Evolutionary conservation across 2,888 invertebrate species (phyloP).

Genomic region (Phyto melanocephala): DNA sequence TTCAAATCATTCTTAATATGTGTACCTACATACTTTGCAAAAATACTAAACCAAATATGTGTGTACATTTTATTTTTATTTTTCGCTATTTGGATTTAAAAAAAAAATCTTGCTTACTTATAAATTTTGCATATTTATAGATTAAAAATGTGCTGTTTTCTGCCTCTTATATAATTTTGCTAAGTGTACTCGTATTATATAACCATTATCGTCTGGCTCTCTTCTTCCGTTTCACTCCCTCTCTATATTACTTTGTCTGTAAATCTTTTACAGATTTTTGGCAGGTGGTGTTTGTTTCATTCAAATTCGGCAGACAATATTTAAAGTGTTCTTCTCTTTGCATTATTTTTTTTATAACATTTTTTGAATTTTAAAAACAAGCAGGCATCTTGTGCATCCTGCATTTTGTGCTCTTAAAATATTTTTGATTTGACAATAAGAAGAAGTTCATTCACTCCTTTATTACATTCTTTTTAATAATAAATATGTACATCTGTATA

Average conservation of each 20-base stretch:
- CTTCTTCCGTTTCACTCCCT: slow-evolving; percentile 42
- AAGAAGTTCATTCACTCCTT: slow-evolving; percentile 57
- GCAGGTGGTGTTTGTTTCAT: slow-evolving; percentile 73
- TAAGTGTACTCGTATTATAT: no score
- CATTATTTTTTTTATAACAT: slow-evolving; percentile 55
- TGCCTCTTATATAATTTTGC: neutral
- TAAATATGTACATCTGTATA: neutral
- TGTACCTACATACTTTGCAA: no score
- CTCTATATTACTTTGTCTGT: slow-evolving; percentile 66
- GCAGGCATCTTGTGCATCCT: slow-evolving; percentile 31
- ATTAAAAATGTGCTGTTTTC: no score
- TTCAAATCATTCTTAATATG: no score
- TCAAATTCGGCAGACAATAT: slow-evolving; percentile 47
- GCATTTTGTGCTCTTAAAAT: slow-evolving; percentile 15
- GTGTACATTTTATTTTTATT: no score
- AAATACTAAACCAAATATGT: no score
- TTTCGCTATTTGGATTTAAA: no score
- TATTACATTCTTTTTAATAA: neutral
- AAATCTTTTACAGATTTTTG: slow-evolving; percentile 70
- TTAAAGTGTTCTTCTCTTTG: slow-evolving; percentile 69
- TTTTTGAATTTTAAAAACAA: slow-evolving; percentile 63
- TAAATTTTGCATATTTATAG: no score
- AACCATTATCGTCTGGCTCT: slow-evolving; percentile 4
- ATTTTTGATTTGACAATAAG: neutral
- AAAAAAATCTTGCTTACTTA: no score